phyloP scores from a whole-genome alignment of 2,113 vertebrate species.

The Phycodurus eques region DNA sequence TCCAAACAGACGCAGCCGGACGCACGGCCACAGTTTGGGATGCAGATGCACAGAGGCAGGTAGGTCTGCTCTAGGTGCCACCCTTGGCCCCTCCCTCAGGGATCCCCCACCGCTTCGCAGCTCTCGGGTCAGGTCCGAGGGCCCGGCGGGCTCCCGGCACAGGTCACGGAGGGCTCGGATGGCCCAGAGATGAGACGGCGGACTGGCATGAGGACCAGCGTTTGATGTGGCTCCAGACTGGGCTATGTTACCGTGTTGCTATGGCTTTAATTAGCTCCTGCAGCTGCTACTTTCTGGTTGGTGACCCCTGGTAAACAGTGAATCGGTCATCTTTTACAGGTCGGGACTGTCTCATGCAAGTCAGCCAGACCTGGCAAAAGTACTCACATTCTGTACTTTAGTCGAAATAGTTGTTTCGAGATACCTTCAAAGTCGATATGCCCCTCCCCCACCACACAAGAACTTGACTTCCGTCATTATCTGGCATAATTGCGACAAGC shows the following conservation, averaged over 20 bases:
- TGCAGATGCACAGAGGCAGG: conserved; percentile 67
- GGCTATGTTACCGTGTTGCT: conserved; percentile 78
- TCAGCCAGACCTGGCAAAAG: too few relatives aligned
- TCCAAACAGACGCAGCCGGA: conserved; percentile 47
- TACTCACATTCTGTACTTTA: too few relatives aligned
- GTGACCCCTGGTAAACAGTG: conserved; percentile 61
- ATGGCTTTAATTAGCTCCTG: conserved; percentile 85
- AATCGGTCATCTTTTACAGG: conserved; percentile 86
- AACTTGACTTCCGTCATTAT: too few relatives aligned
- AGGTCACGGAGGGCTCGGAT: conserved; percentile 66
- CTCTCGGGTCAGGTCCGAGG: conserved; percentile 63
- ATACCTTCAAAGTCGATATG: too few relatives aligned
- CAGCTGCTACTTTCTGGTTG: conserved; percentile 78
- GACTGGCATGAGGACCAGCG: conserved; percentile 68
- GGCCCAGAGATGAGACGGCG: conserved; percentile 71
- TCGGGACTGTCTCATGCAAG: conserved; percentile 58
- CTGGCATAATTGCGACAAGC: too few relatives aligned
- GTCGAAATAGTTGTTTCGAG: too few relatives aligned
- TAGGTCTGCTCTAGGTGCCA: conserved; percentile 65
- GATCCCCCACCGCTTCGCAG: conserved; percentile 44
- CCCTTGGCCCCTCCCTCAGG: conserved; percentile 56
- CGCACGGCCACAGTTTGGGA: conserved; percentile 55
- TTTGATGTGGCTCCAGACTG: conserved; percentile 72
- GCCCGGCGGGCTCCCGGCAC: conserved; percentile 65
- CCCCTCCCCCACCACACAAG: too few relatives aligned